Evolutionary conservation across 1,140 invertebrate species (phyloP).

Genomic region (Eumaeus atala): DNA sequence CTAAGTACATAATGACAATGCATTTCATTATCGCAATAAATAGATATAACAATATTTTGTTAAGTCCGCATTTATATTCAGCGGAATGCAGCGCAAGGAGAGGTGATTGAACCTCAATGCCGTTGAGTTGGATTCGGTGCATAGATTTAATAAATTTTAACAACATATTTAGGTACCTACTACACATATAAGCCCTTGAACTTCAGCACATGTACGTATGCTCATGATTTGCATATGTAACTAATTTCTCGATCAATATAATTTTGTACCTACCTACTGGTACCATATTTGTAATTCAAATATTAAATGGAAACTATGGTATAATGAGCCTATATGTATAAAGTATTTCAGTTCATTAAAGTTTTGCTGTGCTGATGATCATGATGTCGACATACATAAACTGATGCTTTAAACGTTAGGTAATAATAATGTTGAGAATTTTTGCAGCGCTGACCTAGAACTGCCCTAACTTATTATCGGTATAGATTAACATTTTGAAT

Average conservation of each 20-base stretch:
- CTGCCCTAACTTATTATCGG: constrained; percentile 2
- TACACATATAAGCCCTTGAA: background rate
- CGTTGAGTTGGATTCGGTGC: constrained; percentile 23
- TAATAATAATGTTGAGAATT: background rate
- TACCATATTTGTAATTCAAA: too few species aligned
- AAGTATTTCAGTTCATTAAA: too few species aligned
- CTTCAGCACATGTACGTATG: too few species aligned
- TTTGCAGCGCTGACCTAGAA: background rate
- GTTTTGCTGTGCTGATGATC: too few species aligned
- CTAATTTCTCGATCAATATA: too few species aligned
- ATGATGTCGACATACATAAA: too few species aligned
- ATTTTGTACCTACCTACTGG: too few species aligned
- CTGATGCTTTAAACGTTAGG: too few species aligned
- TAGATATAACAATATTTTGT: constrained; percentile 21
- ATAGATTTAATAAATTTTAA: constrained; percentile 14
- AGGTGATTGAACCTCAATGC: constrained; percentile 44
- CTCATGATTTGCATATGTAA: too few species aligned
- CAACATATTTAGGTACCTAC: background rate
- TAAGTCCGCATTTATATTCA: constrained; percentile 40
- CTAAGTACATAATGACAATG: too few species aligned
- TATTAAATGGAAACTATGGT: too few species aligned
- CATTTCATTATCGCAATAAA: constrained; percentile 11
- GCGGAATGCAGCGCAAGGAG: constrained; percentile 40
- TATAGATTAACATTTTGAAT: constrained; percentile 3
- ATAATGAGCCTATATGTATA: too few species aligned